Evolutionary conservation across 2,113 vertebrate genomes (phyloP).

Genomic region (Gobiocypris rarus): DNA sequence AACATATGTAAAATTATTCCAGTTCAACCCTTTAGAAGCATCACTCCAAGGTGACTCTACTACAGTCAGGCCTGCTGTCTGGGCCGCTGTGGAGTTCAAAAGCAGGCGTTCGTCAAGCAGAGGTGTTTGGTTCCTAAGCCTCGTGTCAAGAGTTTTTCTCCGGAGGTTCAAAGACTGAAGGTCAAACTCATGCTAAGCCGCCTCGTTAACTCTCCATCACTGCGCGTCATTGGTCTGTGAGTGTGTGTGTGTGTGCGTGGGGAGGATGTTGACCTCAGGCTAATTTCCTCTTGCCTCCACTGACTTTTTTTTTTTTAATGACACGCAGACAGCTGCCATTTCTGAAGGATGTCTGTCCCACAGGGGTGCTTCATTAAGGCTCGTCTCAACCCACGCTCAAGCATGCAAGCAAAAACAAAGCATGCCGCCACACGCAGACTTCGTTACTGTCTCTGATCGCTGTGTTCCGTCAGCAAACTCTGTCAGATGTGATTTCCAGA

Average conservation of each 20-base stretch:
- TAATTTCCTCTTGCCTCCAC: conserved; percentile 20
- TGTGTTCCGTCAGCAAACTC: conserved; percentile 28
- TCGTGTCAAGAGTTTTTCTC: background rate
- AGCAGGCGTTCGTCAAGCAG: conserved; percentile 9
- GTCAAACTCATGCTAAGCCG: conserved; percentile 19
- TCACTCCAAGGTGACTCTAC: conserved; percentile 21
- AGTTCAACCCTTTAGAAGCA: background rate
- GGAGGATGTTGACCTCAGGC: conserved; percentile 34
- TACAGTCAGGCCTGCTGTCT: background rate
- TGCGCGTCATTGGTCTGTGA: conserved; percentile 2
- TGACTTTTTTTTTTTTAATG: conserved; percentile 25
- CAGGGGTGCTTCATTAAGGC: conserved; percentile 46
- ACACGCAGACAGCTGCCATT: conserved; percentile 37
- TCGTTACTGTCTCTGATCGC: conserved; percentile 39
- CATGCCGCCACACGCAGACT: conserved; percentile 19
- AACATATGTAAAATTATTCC: conserved; percentile 5
- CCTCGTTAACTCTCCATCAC: conserved; percentile 22
- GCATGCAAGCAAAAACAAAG: conserved; percentile 33
- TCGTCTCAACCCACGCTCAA: conserved; percentile 25
- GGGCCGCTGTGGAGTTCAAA: conserved; percentile 23
- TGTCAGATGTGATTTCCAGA: conserved; percentile 30
- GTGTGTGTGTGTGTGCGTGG: background rate
- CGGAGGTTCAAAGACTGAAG: conserved; percentile 31
- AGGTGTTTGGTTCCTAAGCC: conserved; percentile 27
- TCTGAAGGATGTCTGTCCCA: conserved; percentile 41